Evolutionary conservation across 2,113 vertebrate species (phyloP).

Genomic region (Burhinus bistriatus): DNA sequence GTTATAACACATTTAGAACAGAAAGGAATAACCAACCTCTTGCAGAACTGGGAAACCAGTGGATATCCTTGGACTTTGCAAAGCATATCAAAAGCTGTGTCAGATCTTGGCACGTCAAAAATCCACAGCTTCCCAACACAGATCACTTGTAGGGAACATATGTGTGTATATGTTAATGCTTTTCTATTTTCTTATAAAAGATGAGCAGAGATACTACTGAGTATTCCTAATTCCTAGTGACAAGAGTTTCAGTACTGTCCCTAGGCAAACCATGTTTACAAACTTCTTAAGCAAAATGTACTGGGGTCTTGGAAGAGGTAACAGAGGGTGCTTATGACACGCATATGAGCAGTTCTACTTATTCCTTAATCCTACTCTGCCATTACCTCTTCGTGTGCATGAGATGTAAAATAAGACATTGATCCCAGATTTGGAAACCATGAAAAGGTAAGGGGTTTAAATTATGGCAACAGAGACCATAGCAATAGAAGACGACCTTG

Average conservation of each 20-base stretch:
- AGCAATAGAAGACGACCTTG: neutral
- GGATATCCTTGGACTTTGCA: neutral
- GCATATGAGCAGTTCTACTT: neutral
- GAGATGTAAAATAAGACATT: neutral
- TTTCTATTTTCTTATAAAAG: neutral
- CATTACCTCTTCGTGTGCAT: neutral
- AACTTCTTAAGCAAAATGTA: neutral
- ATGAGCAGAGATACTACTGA: neutral
- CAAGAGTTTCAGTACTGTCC: neutral
- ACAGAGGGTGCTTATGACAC: neutral
- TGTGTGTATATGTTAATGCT: fast-evolving
- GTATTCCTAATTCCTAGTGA: neutral
- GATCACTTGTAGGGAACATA: neutral
- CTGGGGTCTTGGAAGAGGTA: neutral
- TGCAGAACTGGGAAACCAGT: neutral
- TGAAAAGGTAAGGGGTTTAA: neutral
- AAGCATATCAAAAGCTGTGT: neutral
- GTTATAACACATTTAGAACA: neutral
- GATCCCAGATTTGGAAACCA: neutral
- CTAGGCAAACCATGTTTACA: neutral
- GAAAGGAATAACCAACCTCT: neutral
- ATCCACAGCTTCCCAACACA: neutral
- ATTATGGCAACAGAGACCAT: neutral
- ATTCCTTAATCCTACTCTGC: neutral
- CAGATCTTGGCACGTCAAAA: neutral